Evolutionary conservation across 2,113 vertebrate genomes (phyloP), one percentile per base, ranked within the genome.

Genomic region (Cranoglanis bouderius): DNA sequence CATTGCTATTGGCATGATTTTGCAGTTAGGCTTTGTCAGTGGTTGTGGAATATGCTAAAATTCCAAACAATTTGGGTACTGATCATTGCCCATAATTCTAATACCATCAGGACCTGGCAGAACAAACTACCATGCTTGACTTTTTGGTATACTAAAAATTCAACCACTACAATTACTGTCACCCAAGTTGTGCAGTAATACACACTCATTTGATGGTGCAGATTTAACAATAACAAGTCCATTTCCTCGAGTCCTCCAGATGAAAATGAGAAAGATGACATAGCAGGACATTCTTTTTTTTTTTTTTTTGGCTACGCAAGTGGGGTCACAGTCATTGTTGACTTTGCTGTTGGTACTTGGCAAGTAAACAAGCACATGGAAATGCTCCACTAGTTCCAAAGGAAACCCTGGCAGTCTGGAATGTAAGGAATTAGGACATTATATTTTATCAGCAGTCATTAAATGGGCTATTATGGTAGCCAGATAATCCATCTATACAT

Each of bases 281-380:
- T 55, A 35, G n/a, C n/a, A 35, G 14, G 9, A 14, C 4, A 32
- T 24, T 6, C 43, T 43, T 43, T 43, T 43, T 43, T 43, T 43
- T 4, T 4, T 1, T 81, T 16, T 49, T 35, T 81, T 55, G 14
- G n/a, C 16, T 55, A 35, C 40, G 3, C 53, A 82, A 59, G 0
- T 38, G 8, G 51, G 32, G 80, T 59, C 21, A 57, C 3, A 6
- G 14, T 38, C 51, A 80, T 29, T 80, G 49, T 19, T 14, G 29
- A 53, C 29, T 57, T 83, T 13, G 2, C 5, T 83, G 0, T 40
- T 43, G 53, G 53, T 24, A 57, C 51, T 24, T 82, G 35, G 81
- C 81, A 83, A 61, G 55, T 83, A 40, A 82, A 57, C 53, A 82
- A 82, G 80, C 32, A 57, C 32, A 57, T 57, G 19, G 53, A 51